Conservation (phyloP, 2,113 vertebrate genomes). For the Phoenicopterus ruber region DNA sequence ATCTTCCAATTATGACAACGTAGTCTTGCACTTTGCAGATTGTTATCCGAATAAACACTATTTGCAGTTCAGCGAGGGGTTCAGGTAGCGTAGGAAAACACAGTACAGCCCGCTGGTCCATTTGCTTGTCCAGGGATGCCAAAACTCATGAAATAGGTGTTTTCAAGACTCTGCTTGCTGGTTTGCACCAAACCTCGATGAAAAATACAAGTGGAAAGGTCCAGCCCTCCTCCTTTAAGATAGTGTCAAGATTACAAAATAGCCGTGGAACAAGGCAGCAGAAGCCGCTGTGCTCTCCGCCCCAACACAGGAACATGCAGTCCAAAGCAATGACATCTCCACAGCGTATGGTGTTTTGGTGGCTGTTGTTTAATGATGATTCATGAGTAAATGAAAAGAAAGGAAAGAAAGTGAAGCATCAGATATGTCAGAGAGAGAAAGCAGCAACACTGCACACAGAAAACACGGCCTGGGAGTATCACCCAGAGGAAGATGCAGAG, state of each 20-base stretch:
- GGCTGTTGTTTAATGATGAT: neutral
- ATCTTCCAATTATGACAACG: neutral
- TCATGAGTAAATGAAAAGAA: neutral
- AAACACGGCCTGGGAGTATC: neutral
- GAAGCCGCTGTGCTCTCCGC: fast-evolving
- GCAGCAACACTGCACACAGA: neutral
- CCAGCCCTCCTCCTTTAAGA: neutral
- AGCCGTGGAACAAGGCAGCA: fast-evolving
- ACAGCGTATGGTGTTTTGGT: neutral
- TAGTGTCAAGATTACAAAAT: neutral
- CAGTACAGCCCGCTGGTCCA: neutral
- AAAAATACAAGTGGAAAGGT: neutral
- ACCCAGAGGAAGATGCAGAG: neutral
- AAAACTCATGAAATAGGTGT: neutral
- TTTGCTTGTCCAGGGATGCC: neutral
- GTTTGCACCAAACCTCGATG: neutral
- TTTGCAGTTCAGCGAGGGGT: neutral
- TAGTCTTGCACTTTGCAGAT: neutral
- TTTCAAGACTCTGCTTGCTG: neutral
- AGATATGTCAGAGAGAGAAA: neutral
- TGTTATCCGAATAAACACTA: neutral
- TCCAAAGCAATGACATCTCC: neutral
- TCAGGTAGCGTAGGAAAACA: neutral
- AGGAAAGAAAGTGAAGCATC: neutral
- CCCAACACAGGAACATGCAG: neutral